Conservation (phyloP, 2,888 invertebrate species). For the Phania funesta region DNA sequence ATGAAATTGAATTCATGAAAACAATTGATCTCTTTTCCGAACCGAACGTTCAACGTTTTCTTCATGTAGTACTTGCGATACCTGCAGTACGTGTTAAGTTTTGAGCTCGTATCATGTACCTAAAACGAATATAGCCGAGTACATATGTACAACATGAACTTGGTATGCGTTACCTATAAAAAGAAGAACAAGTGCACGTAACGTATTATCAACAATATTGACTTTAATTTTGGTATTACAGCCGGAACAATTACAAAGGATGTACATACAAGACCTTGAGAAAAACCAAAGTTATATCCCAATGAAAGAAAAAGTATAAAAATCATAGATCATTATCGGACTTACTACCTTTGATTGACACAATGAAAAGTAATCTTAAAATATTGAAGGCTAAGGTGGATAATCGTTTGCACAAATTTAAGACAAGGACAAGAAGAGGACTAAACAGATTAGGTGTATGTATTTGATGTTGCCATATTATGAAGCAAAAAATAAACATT, state of each 20-base stretch:
- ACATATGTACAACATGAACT: too few species aligned
- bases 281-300: constrained; percentile 26
- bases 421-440: background rate
- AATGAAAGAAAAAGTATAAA: constrained; percentile 22
- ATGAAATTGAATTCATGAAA: too few species aligned
- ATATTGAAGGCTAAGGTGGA: background rate
- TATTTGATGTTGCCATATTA: too few species aligned
- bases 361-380: constrained; percentile 10
- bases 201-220: background rate
- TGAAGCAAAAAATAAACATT: too few species aligned
- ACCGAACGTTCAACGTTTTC: too few species aligned
- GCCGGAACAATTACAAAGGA: background rate
- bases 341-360: constrained; percentile 12
- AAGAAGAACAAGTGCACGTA: too few species aligned
- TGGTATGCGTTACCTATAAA: too few species aligned
- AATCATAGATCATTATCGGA: constrained; percentile 19
- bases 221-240: background rate
- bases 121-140: too few species aligned
- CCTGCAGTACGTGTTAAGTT: too few species aligned
- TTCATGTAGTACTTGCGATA: too few species aligned
- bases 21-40: too few species aligned
- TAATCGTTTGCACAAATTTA: background rate
- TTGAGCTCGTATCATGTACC: too few species aligned
- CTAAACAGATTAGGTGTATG: background rate
- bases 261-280: constrained; percentile 23